Conservation (phyloP, 2,113 vertebrate species). For the Odontophorus gujanensis region DNA sequence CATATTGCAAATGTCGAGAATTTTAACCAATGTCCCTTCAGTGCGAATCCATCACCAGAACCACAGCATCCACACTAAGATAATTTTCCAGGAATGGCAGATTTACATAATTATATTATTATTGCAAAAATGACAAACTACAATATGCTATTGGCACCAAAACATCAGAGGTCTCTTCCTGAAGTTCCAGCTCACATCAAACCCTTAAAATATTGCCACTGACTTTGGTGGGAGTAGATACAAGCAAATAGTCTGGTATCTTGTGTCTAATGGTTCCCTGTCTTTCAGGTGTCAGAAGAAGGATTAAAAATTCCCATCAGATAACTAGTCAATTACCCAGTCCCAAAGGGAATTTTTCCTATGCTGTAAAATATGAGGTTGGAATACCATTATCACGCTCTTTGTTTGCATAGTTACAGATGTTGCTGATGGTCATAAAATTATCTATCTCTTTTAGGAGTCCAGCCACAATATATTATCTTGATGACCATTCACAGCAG, state of each 20-base stretch:
- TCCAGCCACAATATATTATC: constrained; percentile 22
- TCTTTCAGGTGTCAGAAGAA: background rate
- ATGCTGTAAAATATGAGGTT: constrained; percentile 12
- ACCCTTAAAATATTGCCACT: background rate
- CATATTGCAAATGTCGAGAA: background rate
- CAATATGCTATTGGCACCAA: background rate
- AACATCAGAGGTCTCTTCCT: background rate
- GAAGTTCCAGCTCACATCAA: background rate
- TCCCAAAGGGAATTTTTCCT: background rate
- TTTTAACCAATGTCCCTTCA: background rate
- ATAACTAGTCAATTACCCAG: background rate
- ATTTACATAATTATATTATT: background rate
- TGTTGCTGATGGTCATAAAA: constrained; percentile 18
- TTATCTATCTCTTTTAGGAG: constrained; percentile 8
- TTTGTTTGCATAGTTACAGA: constrained; percentile 1
- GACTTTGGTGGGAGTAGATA: background rate
- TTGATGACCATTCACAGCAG: background rate
- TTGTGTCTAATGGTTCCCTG: background rate
- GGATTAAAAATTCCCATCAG: background rate
- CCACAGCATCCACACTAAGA: background rate
- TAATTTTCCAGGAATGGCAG: background rate
- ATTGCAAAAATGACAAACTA: background rate
- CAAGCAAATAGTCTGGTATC: background rate
- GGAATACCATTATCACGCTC: background rate
- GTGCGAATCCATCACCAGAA: background rate